Evolutionary conservation across 1,140 invertebrate genomes (phyloP), one percentile per base, ranked within the genome.

Genomic region (Drosophila littoralis): DNA sequence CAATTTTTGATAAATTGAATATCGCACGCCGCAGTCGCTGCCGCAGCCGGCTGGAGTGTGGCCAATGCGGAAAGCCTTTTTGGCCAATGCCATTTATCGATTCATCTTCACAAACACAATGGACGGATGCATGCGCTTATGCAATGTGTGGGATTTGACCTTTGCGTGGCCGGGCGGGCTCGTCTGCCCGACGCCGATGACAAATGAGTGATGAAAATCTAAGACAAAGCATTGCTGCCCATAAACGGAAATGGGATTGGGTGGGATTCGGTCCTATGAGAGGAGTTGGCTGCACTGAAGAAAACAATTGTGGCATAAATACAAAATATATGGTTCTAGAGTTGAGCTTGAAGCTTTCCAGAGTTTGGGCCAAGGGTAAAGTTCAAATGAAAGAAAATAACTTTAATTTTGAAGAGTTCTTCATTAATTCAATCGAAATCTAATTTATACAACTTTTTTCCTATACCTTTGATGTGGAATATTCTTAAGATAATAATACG

Each of bases 81-180:
- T 52, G 33, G 52, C 46, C 48, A 64, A 64, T 50, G 45, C 35
- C 51, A 45, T 66, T 70, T 68, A 74, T 79, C 72, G 75, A 78
- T 81, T 86, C 76, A 85, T 86, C 82, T 60, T 54, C 36, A 10
- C 52, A 50, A 81, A 86, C 50, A 69, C 63, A 59, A 66, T 42
- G 17, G 40, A 51, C 55, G 38, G 32, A 52, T 43, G 52, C 22
- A 28, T 55, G 8, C 13, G 59, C 71, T 82, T 79, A 88, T 88
- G 83, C 83, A 86, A 86, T 70, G 83, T 81, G 79, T 82, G 83
- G 83, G 76, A 76, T 74, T 75, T 86, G 78, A 85, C 82, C 81
- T 86, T 86, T 85, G 59, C 12, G 15, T 42, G 9, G 12, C 15
- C 10, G 28, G 12, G 28, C 32, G 57, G 42, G 13, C 6, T 57